Percentiles rank a stretch among this genome's conserved stretches.
Conservation (phyloP, 2,888 invertebrate genomes). For the Cryptocephalus moraei region DNA sequence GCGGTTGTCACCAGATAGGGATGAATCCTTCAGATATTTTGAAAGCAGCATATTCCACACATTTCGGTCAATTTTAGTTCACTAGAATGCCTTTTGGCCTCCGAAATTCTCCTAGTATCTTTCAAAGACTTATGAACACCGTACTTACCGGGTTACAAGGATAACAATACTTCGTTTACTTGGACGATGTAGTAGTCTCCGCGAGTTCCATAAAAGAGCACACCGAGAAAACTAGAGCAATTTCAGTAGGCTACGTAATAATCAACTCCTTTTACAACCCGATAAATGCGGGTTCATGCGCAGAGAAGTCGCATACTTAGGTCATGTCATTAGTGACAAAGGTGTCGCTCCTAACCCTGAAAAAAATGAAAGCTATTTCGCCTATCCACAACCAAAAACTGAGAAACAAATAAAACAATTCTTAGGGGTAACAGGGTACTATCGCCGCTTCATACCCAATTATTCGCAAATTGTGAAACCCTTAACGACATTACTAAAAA, state of each 20-base stretch:
- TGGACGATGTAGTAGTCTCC: not conserved
- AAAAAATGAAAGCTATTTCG: not conserved
- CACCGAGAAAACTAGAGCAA: not conserved
- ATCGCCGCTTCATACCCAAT: not conserved
- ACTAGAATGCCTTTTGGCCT: not conserved
- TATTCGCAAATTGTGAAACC: not conserved
- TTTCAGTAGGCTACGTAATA: not conserved
- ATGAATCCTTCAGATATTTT: not conserved
- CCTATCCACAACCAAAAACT: slow-evolving; percentile 8
- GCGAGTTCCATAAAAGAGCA: not conserved
- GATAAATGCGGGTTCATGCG: slow-evolving; percentile 29
- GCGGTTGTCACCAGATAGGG: slow-evolving; percentile 21
- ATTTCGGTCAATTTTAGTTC: not conserved
- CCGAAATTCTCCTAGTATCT: not conserved
- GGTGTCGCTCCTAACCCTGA: slow-evolving; percentile 5
- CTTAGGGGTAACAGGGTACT: too few relatives aligned
- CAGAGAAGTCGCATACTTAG: not conserved
- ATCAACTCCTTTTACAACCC: not conserved
- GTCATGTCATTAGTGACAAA: slow-evolving; percentile 19
- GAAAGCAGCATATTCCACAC: not conserved
- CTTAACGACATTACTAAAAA: not conserved
- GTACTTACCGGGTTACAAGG: slow-evolving; percentile 2
- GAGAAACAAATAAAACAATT: too few relatives aligned
- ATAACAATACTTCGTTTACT: not conserved
- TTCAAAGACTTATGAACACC: not conserved